These are phyloP conservation scores for Junco hyemalis DNA, from an alignment of 2,113 vertebrate genomes.

Conservation along the genomic window DNA sequence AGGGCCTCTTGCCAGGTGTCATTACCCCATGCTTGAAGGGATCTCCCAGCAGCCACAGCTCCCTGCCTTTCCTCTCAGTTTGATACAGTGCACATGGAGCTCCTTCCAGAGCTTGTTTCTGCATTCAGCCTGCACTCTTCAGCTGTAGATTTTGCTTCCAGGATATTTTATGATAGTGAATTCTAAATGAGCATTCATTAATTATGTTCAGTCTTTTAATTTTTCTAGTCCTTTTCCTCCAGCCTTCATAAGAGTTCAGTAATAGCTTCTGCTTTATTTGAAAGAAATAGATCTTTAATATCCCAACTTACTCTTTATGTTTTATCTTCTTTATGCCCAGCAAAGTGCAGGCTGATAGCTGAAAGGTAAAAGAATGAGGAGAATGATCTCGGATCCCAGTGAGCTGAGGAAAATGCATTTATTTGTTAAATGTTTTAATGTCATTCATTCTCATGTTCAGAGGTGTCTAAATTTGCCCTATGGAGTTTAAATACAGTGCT, in stretches of 20 bases:
- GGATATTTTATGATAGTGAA: not conserved
- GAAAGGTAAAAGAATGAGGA: not conserved
- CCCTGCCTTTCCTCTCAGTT: not conserved
- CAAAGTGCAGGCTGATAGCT: not conserved
- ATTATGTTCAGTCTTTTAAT: constrained; percentile 39
- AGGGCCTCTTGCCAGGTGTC: not conserved
- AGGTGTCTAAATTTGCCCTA: not conserved
- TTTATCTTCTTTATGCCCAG: not conserved
- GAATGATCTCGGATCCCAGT: not conserved
- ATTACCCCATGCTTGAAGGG: not conserved
- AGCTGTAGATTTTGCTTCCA: constrained; percentile 24
- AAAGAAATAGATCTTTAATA: constrained; percentile 45
- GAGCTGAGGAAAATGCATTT: not conserved
- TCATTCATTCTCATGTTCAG: not conserved
- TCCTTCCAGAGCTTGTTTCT: not conserved
- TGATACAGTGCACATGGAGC: not conserved
- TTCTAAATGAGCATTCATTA: constrained; percentile 45
- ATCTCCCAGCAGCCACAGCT: not conserved
- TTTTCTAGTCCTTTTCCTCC: constrained; percentile 22
- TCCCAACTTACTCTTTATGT: not conserved
- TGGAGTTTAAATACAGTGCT: not conserved
- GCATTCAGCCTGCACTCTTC: not conserved
- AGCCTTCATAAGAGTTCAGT: constrained; percentile 2
- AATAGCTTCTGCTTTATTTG: constrained; percentile 45
- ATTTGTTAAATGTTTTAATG: constrained; percentile 6